A percentile compares a stretch with the other conserved stretches of the same genome.
These are phyloP conservation scores for Pollachius pollachius DNA, from an alignment of 2,113 vertebrate genomes.

Conservation along the genomic window DNA sequence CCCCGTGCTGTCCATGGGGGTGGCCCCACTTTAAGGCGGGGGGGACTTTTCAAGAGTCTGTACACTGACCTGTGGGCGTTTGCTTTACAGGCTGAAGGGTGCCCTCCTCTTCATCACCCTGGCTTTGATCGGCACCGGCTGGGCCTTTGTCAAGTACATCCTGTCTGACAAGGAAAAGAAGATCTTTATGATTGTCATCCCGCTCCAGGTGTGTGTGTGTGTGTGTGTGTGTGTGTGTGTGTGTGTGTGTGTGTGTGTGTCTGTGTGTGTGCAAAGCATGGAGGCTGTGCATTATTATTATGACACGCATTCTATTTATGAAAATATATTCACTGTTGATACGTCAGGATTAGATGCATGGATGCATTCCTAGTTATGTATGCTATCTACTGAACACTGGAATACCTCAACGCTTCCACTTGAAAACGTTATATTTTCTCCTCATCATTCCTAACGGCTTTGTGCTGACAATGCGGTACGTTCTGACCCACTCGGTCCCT, in stretches of 20 bases:
- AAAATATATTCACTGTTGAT: no score
- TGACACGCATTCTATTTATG: background rate
- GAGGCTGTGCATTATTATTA: no score
- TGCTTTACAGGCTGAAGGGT: conserved; percentile 76
- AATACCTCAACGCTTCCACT: no score
- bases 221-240: conserved; percentile 18
- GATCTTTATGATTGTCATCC: conserved; percentile 85
- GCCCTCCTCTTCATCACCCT: conserved; percentile 86
- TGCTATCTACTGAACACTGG: no score
- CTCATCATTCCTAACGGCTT: no score
- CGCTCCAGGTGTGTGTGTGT: conserved; percentile 75
- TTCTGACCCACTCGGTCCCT: background rate
- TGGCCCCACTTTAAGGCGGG: no score
- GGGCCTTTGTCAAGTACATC: conserved; percentile 84
- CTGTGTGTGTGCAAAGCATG: conserved; percentile 44
- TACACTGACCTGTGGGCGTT: background rate
- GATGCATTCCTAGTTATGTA: no score
- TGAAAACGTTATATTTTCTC: no score
- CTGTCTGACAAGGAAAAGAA: conserved; percentile 88
- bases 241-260: background rate
- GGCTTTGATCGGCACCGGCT: conserved; percentile 82
- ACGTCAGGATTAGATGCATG: no score
- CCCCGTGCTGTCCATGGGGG: no score
- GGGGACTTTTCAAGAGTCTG: no score
- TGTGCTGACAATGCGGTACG: background rate